Base-by-base conservation (phyloP, 2,113 vertebrate genomes). In the Passer domesticus region DNA sequence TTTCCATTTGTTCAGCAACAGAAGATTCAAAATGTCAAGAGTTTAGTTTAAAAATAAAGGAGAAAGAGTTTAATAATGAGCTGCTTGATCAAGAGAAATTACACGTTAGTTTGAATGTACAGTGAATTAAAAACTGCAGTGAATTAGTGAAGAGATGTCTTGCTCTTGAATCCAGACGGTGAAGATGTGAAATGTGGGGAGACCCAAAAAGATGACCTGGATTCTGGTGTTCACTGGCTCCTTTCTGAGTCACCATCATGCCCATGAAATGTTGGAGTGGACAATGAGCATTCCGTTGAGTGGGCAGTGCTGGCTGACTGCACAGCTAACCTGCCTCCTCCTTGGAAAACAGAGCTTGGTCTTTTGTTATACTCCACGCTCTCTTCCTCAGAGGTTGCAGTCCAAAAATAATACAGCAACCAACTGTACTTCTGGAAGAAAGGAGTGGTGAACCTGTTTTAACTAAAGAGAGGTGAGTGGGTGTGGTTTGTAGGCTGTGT, bases 271-370 rank as follows among this genome's bases (percentile, higher is more conserved):
- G 28, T 10, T 83, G 41, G 21, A 46, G 11, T 23, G 35, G 67
- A 19, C 31, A 59, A 0, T 1, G 7, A 72, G 31, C 15, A 5
- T 67, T 81, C 52, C 44, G 35, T 0, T 0, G 25, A 10, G 14
- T 20, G 9, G 25, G 15, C 30, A 70, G 43, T 35, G 30, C 62
- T 79, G 70, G n/a, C 15, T 2, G 8, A 18, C 52, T 37, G 24
- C 47, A 49, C 19, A 67, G 47, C 28, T 63, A 43, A 79, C 37
- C 30, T 47, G 6, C 52, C 9, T 83, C 17, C n/a, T 76, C 15
- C 25, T 47, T 43, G 20, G 39, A 23, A 78, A 77, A 55, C 15
- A 59, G 11, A 39, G 43, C 39, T 44, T 39, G 33, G 25, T 59
- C 15, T 43, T 56, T 35, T 58, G 27, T 89, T 53, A 6, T 23